Percentiles rank a stretch among this genome's conserved stretches.
Conservation (phyloP, 92 coral and sea anemone genomes). For the Phenganax stokvisi region DNA sequence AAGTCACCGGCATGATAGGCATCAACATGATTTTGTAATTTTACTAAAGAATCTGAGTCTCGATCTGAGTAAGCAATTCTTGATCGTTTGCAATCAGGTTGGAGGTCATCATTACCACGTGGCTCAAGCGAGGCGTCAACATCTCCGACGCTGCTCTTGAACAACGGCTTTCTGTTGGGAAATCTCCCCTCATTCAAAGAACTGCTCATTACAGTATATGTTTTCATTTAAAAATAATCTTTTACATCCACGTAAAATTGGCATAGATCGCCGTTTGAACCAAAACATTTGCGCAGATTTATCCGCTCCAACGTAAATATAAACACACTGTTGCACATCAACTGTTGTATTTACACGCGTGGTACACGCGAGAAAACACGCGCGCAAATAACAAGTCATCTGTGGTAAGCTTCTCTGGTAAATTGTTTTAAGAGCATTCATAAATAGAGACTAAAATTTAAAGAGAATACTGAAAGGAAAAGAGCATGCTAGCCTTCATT, state of each 20-base stretch:
- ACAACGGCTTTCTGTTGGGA: conserved; percentile 12
- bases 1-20: background rate
- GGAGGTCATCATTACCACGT: background rate
- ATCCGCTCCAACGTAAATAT: no score
- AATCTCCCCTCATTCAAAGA: background rate
- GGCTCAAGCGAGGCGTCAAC: background rate
- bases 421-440: no score
- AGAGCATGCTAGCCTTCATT: no score
- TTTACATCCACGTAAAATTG: background rate
- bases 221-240: background rate
- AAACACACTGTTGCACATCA: no score
- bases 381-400: no score
- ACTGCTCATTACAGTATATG: conserved; percentile 21
- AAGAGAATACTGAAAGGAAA: no score
- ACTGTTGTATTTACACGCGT: no score
- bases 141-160: background rate
- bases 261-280: no score
- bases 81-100: conserved; percentile 13
- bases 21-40: background rate
- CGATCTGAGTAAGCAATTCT: background rate
- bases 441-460: no score
- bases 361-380: no score
- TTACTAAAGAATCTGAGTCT: background rate
- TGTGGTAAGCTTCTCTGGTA: no score
- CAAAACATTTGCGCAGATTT: no score